Evolutionary conservation across 2,113 vertebrate species (phyloP), one percentile per base, ranked within the genome.

Genomic region (Recurvirostra avosetta): DNA sequence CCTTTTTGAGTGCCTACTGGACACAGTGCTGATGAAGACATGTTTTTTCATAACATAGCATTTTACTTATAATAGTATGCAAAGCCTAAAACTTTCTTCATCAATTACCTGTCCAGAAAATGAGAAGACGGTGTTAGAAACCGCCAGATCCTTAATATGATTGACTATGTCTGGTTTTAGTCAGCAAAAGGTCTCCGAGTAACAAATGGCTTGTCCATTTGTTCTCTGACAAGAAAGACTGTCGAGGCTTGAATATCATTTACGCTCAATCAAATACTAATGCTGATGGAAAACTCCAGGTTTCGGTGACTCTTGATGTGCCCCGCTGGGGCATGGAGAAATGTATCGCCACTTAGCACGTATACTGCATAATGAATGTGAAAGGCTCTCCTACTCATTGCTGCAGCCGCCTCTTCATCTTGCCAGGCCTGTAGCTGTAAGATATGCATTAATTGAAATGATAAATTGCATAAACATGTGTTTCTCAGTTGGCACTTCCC

Each of bases 131-230:
- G 32, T 76, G 70, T 59, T 96, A 43, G 30, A 92, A 95, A 56
- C 67, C 94, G 95, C 92, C 92, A 95, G 87, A 68, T 63, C 49
- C 76, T 95, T 86, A 82, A 52, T 77, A 73, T 94, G 94, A 97
- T 92, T 97, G 97, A 97, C 95, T 95, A 4, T 15, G 61, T 68
- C 84, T 92, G 86, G 10, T 34, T 96, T 86, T 27, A 92, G 92
- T 86, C 95, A 91, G 95, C 90, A 76, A 78, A 92, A 97, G 96
- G 92, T 79, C 90, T 93, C 81, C 52, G 13, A 34, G 80, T 88
- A 92, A 97, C 90, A 96, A 97, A 97, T 78, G 32, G 29, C 88
- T 79, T 82, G 94, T 94, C 90, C 65, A 16, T 90, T 95, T 88
- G 17, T 81, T 91, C 83, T 78, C 86, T 93, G 94, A 96, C 86